Percentiles rank a stretch among this genome's conserved stretches.
Conservation (phyloP, 2,797 vertebrate species). For the Dendrocincla tyrannina region DNA sequence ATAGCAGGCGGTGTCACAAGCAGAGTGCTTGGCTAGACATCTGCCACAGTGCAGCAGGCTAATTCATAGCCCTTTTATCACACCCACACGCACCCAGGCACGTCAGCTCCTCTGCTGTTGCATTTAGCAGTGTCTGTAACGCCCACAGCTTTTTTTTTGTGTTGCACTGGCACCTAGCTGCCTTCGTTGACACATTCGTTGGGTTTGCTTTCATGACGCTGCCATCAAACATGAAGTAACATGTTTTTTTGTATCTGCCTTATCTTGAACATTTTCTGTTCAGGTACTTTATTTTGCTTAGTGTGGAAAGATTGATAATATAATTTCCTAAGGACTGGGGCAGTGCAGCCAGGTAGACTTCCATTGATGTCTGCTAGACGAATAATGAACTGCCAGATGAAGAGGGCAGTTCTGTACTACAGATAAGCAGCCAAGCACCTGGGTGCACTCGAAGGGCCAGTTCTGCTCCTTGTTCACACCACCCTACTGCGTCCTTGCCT, state of each 20-base stretch:
- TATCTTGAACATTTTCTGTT: background rate
- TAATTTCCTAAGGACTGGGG: background rate
- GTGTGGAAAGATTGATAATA: slow-evolving; percentile 15
- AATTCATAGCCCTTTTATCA: background rate
- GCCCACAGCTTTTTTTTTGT: background rate
- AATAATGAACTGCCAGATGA: slow-evolving; percentile 11
- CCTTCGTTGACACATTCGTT: background rate
- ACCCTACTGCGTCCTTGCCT: background rate
- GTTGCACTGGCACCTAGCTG: background rate
- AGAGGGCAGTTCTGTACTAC: slow-evolving; percentile 9
- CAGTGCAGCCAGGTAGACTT: background rate
- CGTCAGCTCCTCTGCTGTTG: slow-evolving; percentile 26
- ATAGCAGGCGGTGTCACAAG: background rate
- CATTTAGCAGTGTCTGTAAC: background rate
- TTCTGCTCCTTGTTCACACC: background rate
- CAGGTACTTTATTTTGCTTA: slow-evolving; percentile 3
- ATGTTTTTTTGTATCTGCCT: background rate
- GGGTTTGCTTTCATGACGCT: background rate
- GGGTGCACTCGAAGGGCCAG: slow-evolving; percentile 48
- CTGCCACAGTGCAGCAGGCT: background rate
- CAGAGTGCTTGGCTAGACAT: background rate
- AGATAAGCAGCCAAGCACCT: slow-evolving; percentile 44
- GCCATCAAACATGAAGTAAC: slow-evolving; percentile 1
- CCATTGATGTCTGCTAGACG: slow-evolving; percentile 26
- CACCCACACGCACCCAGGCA: background rate